phyloP scores from a whole-genome alignment of 2,797 vertebrate species.

The Erpetoichthys calabaricus region DNA sequence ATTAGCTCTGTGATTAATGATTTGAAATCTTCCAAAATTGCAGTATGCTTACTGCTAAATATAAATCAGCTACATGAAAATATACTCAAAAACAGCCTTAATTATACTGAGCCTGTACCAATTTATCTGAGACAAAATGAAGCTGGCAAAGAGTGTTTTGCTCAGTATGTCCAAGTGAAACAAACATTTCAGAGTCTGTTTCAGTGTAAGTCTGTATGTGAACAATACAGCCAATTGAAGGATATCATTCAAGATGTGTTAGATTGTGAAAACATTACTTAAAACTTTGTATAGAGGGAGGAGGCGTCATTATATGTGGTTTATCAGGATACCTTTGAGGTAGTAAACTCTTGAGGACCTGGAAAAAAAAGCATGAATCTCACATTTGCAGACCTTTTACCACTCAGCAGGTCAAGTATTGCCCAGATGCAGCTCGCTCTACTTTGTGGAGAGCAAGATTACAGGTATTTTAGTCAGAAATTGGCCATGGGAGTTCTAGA shows the following conservation, averaged over 20 bases:
- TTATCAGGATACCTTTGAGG: slow-evolving; percentile 9
- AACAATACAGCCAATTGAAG: background rate
- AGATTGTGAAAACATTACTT: slow-evolving; percentile 1
- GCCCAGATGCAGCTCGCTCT: slow-evolving; percentile 10
- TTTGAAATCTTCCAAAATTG: background rate
- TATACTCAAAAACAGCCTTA: slow-evolving; percentile 4
- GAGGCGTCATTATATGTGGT: background rate
- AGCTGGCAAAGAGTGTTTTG: slow-evolving; percentile 4
- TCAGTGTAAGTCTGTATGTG: background rate
- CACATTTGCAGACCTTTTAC: background rate
- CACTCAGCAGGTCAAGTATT: slow-evolving; percentile 1
- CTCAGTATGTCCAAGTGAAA: slow-evolving; percentile 1
- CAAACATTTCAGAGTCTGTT: background rate
- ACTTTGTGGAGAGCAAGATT: slow-evolving; percentile 12
- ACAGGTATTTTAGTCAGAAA: slow-evolving; percentile 12
- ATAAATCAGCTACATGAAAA: slow-evolving; percentile 3
- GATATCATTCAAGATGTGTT: slow-evolving; percentile 2
- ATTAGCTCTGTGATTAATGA: slow-evolving; percentile 10
- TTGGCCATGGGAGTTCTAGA: background rate
- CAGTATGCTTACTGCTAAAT: background rate
- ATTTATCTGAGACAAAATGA: slow-evolving; percentile 4
- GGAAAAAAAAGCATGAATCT: slow-evolving; percentile 13
- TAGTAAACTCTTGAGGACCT: slow-evolving; percentile 6
- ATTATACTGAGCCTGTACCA: slow-evolving; percentile 3
- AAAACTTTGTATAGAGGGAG: background rate